These are phyloP conservation scores for Chiloscyllium punctatum DNA, from an alignment of 2,797 vertebrate species.

Conservation along the genomic window DNA sequence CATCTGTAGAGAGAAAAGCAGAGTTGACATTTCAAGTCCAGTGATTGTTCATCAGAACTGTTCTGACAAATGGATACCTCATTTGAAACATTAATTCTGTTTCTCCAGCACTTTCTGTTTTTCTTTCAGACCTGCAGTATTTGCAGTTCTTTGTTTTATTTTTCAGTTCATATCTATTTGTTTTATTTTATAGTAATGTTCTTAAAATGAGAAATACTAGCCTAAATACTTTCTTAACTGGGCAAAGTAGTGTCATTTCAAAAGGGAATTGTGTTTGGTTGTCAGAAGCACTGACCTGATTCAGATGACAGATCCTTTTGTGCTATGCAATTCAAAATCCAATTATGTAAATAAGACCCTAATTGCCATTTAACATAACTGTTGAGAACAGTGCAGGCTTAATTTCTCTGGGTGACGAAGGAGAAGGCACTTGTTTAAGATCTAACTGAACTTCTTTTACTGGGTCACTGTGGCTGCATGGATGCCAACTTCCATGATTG, in stretches of 20 bases:
- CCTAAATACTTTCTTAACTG: background rate
- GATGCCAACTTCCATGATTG: background rate
- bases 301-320: background rate
- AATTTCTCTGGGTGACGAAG: background rate
- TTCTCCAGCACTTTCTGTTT: too few relatives aligned
- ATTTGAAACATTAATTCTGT: too few relatives aligned
- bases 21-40: too few relatives aligned
- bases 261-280: background rate
- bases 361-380: background rate
- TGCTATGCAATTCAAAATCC: background rate
- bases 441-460: background rate
- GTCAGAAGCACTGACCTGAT: background rate
- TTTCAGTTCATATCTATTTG: too few relatives aligned
- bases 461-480: background rate
- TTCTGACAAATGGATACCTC: too few relatives aligned
- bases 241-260: background rate
- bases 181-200: background rate
- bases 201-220: background rate
- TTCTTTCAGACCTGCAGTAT: too few relatives aligned
- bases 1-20: too few relatives aligned
- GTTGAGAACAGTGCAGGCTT: background rate
- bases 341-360: background rate
- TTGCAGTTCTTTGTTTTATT: too few relatives aligned
- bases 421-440: background rate
- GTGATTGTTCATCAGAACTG: too few relatives aligned